Conservation (phyloP, 2,797 vertebrate genomes). For the Sibirionetta formosa region DNA sequence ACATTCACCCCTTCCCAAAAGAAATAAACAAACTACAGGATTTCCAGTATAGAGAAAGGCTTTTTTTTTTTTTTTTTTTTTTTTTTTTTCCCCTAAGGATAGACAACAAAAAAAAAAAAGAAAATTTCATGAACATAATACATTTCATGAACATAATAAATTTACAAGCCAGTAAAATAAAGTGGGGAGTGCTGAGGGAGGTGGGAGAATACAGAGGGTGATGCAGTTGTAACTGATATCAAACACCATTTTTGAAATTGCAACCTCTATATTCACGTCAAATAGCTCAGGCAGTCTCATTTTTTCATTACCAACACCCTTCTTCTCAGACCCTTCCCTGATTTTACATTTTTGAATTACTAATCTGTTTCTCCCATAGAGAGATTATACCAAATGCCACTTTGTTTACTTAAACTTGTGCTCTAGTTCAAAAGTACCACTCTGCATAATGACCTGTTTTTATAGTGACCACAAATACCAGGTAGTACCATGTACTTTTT, state of each 20-base stretch:
- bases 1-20: not conserved
- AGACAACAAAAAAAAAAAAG: no score
- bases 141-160: not conserved
- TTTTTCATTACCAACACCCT: not conserved
- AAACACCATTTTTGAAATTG: not conserved
- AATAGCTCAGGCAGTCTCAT: not conserved
- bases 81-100: not conserved
- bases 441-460: not conserved
- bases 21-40: not conserved
- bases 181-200: not conserved
- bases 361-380: not conserved
- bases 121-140: no score
- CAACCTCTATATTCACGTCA: not conserved
- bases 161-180: not conserved
- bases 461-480: not conserved
- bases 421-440: not conserved
- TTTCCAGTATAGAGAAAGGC: not conserved
- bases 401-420: conserved; percentile 2
- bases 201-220: not conserved
- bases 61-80: not conserved
- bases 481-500: not conserved
- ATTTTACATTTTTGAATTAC: not conserved
- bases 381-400: not conserved
- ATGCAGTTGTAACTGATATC: not conserved
- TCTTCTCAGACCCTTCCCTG: not conserved